phyloP scores from a whole-genome alignment of 2,797 vertebrate genomes.

The Fratercula arctica region DNA sequence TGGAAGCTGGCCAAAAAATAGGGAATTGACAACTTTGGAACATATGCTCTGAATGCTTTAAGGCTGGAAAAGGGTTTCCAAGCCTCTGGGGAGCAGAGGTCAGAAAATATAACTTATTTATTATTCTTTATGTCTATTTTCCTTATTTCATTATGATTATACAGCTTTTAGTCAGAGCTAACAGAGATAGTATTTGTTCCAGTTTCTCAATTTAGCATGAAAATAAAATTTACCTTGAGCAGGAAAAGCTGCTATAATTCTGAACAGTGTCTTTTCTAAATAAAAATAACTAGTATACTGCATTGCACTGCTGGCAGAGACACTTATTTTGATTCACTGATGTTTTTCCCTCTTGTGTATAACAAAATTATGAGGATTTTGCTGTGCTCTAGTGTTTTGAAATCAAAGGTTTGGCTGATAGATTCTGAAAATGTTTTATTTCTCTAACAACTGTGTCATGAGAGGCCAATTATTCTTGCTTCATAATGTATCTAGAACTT shows the following conservation, averaged over 20 bases:
- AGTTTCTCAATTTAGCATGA: background rate
- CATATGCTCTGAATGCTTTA: slow-evolving; percentile 89
- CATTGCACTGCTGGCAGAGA: background rate
- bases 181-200: background rate
- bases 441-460: background rate
- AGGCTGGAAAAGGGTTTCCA: slow-evolving; percentile 96
- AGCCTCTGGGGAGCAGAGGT: slow-evolving; percentile 96
- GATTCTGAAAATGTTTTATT: background rate
- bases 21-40: slow-evolving; percentile 92
- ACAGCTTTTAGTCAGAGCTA: background rate
- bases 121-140: background rate
- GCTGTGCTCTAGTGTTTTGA: background rate
- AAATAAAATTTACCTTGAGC: background rate
- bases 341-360: background rate
- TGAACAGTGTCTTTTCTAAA: background rate
- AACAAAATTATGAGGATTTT: background rate
- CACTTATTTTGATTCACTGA: background rate
- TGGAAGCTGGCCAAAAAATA: slow-evolving; percentile 90
- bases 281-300: background rate
- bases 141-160: background rate
- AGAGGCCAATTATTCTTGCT: background rate
- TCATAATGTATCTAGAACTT: background rate
- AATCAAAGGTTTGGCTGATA: background rate
- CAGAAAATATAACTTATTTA: background rate
- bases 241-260: background rate